Base-by-base conservation (phyloP, 2,113 vertebrate genomes). In the Cyprichromis sp. region DNA sequence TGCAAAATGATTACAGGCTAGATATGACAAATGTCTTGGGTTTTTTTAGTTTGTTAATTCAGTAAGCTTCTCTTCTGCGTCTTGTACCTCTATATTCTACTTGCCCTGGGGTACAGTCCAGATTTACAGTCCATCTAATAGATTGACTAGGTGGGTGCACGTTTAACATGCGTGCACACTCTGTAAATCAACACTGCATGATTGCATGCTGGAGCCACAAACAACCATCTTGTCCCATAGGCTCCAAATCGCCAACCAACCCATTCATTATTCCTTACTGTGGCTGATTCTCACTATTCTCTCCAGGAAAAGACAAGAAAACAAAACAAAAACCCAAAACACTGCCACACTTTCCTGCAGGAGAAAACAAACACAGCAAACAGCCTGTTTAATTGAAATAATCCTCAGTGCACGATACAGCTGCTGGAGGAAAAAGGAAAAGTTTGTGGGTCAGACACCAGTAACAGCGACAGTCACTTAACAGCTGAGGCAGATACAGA, bases 361-460 rank as follows among this genome's bases (percentile, higher is more conserved):
- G 82, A 90, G 42, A 40, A 84, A 80, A 89, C 86, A 90, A 89
- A 91, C 84, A 66, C 24, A 53, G 26, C 84, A 92, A 90, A 90
- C 82, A 90, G 42, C 3, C 59, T 42, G 73, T 91, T 93, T 92
- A 85, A 89, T 88, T 87, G 26, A 86, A 92, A 91, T 84, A 91
- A 92, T 93, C 85, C 82, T 89, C 36, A 50, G 76, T 13, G 14
- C 24, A 66, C 53, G 21, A 34, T 53, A 11, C 21, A 59, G 59
- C 53, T 17, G 21, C 83, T 42, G 73, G 36, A 90, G 82, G n/a
- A 82, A 88, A 84, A 54, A 57, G 38, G n/a, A 34, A 47, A 66
- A 31, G 19, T 50, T 50, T 78, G 71, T 50, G 42, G 16, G 71
- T 78, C 24, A 19, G 42, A 50, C 6, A 78, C 42, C 21, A 9